phyloP scores from a whole-genome alignment of 2,888 invertebrate species.

The Cantharis flavilabris region DNA sequence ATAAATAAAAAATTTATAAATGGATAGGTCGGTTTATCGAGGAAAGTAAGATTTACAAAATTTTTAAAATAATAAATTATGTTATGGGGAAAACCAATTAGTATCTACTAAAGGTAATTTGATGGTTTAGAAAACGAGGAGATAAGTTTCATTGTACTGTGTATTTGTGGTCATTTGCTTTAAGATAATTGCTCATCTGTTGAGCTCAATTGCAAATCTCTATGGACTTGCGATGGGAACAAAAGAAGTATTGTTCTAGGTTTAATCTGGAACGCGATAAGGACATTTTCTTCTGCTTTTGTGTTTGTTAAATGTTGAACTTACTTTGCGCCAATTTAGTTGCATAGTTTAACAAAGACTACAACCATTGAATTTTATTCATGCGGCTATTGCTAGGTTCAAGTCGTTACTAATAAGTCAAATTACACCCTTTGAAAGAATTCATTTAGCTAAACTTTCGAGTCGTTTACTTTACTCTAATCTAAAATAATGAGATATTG shows the following conservation, averaged over 20 bases:
- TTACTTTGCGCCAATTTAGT: slow-evolving; percentile 23
- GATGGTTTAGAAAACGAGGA: background rate
- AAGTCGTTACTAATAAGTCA: slow-evolving; percentile 10
- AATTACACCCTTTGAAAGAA: background rate
- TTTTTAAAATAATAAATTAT: background rate
- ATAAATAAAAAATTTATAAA: too few relatives aligned
- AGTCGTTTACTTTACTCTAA: slow-evolving; percentile 40
- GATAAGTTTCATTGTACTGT: slow-evolving; percentile 15
- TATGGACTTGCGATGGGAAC: slow-evolving; percentile 18
- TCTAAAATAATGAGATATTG: slow-evolving; percentile 40
- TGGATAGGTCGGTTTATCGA: too few relatives aligned
- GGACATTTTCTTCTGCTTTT: slow-evolving; percentile 32
- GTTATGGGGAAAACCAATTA: background rate
- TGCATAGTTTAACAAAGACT: slow-evolving; percentile 19
- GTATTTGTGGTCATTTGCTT: slow-evolving; percentile 27
- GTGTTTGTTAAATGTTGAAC: slow-evolving; percentile 27
- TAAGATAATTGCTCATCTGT: slow-evolving; percentile 31
- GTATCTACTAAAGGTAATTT: background rate
- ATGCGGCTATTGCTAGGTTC: slow-evolving; percentile 22
- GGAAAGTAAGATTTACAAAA: too few relatives aligned
- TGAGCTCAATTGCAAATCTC: slow-evolving; percentile 25
- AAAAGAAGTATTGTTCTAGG: slow-evolving; percentile 25
- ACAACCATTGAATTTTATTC: slow-evolving; percentile 22
- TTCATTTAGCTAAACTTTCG: background rate
- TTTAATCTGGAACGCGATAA: slow-evolving; percentile 32